Conservation (phyloP, 2,797 vertebrate genomes). For the Peromyscus melanophrys region DNA sequence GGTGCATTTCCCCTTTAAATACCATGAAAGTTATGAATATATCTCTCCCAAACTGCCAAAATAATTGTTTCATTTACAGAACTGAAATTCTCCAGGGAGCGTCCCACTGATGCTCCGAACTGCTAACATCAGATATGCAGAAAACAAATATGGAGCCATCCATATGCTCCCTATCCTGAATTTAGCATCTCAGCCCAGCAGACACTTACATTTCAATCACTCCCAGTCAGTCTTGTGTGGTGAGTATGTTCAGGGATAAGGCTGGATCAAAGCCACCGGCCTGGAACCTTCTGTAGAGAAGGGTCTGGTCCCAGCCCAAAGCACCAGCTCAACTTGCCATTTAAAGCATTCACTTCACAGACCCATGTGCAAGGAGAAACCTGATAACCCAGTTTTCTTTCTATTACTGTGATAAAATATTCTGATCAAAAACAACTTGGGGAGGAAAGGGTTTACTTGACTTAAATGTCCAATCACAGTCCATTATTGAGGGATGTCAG, state of each 20-base stretch:
- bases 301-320: constrained; percentile 37
- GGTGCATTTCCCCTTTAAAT: constrained; percentile 85
- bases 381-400: neutral
- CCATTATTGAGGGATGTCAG: neutral
- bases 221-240: constrained; percentile 64
- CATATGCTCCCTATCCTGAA: constrained; percentile 82
- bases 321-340: neutral
- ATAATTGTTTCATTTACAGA: constrained; percentile 86
- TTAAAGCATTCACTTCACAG: constrained; percentile 56
- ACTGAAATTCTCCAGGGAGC: constrained; percentile 83
- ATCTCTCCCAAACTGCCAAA: constrained; percentile 85
- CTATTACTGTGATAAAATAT: neutral
- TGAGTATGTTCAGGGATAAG: constrained; percentile 64
- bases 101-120: constrained; percentile 81
- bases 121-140: constrained; percentile 85
- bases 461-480: neutral
- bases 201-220: constrained; percentile 82
- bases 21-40: constrained; percentile 86
- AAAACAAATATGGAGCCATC: constrained; percentile 83
- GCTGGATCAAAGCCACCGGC: constrained; percentile 36
- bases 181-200: constrained; percentile 83
- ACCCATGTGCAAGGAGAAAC: constrained; percentile 75
- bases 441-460: neutral
- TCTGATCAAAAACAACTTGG: neutral
- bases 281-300: constrained; percentile 66